Conservation (phyloP, 2,797 vertebrate species). For the Carapus acus region DNA sequence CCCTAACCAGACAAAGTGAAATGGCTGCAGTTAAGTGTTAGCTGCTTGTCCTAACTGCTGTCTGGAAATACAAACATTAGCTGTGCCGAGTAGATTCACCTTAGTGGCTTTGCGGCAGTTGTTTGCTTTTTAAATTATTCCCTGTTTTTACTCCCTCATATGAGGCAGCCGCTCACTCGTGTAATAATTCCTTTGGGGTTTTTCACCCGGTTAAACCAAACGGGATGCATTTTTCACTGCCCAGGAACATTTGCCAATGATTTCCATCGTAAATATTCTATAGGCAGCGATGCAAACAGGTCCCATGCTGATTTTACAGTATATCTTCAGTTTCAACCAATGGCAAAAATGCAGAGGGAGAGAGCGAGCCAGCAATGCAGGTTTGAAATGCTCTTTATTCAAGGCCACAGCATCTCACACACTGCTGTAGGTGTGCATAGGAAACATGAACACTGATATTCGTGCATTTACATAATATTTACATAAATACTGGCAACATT, state of each 20-base stretch:
- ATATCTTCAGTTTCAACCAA: conserved; percentile 15
- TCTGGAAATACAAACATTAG: conserved; percentile 37
- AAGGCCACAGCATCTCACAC: not conserved
- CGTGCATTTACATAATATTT: conserved; percentile 5
- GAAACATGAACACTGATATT: conserved; percentile 17
- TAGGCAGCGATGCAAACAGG: conserved; percentile 20
- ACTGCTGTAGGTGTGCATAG: not conserved
- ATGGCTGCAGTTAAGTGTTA: conserved; percentile 3
- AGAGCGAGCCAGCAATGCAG: not conserved
- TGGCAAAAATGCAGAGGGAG: too few relatives aligned
- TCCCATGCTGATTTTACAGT: conserved; percentile 11
- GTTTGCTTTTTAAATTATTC: conserved; percentile 51
- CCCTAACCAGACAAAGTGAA: conserved; percentile 19
- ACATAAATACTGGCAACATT: too few relatives aligned
- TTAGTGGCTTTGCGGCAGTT: conserved; percentile 44
- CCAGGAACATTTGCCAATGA: conserved; percentile 50
- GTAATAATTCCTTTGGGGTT: conserved; percentile 60
- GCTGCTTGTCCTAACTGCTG: conserved; percentile 22
- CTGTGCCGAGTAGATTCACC: conserved; percentile 29
- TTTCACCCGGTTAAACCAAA: conserved; percentile 49
- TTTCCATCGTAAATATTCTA: conserved; percentile 56
- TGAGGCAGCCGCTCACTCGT: conserved; percentile 56
- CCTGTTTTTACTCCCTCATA: conserved; percentile 49
- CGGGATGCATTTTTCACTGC: conserved; percentile 56
- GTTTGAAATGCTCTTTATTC: too few relatives aligned